Conservation (phyloP, 2,113 vertebrate species). For the Hystrix brachyura region DNA sequence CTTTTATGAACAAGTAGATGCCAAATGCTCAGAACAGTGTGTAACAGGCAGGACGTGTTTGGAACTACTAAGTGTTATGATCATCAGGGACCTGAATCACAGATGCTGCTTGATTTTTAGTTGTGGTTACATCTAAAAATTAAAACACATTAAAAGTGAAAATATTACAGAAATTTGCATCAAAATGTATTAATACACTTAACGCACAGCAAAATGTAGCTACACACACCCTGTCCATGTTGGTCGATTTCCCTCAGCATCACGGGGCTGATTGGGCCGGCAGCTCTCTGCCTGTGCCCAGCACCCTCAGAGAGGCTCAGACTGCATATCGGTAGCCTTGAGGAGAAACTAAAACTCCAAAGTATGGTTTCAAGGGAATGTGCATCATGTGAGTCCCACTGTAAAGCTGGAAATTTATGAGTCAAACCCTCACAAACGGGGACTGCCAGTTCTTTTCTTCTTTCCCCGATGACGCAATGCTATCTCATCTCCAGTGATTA, state of each 20-base stretch:
- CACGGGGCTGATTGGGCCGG: background rate
- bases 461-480: background rate
- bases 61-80: background rate
- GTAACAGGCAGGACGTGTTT: too few species aligned
- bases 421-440: background rate
- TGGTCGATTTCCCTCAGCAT: too few species aligned
- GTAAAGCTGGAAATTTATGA: background rate
- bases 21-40: background rate
- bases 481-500: background rate
- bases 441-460: background rate
- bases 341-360: background rate
- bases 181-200: background rate
- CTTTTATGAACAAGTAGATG: background rate
- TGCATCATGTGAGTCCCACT: too few species aligned
- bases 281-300: background rate
- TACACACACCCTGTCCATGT: too few species aligned
- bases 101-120: background rate
- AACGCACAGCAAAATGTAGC: too few species aligned
- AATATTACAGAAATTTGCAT: background rate
- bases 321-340: background rate
- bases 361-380: background rate
- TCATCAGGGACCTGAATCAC: background rate
- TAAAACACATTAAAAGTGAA: background rate
- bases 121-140: background rate
- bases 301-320: too few species aligned